These are phyloP conservation scores for Turdus rufiventris DNA, from an alignment of 2,113 vertebrate species.

Conservation along the genomic window DNA sequence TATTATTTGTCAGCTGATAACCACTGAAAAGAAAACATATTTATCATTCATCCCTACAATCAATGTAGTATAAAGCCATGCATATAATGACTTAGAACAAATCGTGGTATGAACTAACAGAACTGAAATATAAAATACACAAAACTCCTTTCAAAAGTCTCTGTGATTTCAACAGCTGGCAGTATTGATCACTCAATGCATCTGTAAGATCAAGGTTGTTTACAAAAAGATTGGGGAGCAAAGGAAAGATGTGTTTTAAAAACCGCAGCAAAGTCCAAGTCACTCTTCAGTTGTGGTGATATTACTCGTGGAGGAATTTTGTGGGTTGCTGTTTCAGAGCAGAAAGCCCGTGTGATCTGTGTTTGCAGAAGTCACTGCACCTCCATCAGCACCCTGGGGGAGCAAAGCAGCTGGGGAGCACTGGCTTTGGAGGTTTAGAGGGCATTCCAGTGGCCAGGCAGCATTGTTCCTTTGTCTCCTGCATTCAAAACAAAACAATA, in stretches of 20 bases:
- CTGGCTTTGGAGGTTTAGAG: not conserved
- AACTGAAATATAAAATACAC: not conserved
- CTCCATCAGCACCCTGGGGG: not conserved
- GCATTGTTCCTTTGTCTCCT: not conserved
- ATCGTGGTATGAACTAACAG: not conserved
- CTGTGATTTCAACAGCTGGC: not conserved
- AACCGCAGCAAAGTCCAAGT: not conserved
- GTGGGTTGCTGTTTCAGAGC: not conserved
- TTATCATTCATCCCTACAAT: conserved; percentile 2
- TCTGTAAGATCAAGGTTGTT: not conserved
- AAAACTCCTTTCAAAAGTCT: not conserved
- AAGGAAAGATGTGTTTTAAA: not conserved
- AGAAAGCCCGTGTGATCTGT: not conserved
- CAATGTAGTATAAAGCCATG: not conserved
- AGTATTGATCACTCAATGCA: not conserved
- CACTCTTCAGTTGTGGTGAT: not conserved
- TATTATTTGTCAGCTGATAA: conserved; percentile 35
- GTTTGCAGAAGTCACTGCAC: not conserved
- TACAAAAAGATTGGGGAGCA: not conserved
- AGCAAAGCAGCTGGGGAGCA: not conserved
- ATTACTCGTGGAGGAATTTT: not conserved
- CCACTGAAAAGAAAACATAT: not conserved
- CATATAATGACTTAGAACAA: not conserved
- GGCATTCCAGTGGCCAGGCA: not conserved
- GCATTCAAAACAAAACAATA: not conserved